Conservation (phyloP, 2,797 vertebrate species). For the Notolabrus celidotus region DNA sequence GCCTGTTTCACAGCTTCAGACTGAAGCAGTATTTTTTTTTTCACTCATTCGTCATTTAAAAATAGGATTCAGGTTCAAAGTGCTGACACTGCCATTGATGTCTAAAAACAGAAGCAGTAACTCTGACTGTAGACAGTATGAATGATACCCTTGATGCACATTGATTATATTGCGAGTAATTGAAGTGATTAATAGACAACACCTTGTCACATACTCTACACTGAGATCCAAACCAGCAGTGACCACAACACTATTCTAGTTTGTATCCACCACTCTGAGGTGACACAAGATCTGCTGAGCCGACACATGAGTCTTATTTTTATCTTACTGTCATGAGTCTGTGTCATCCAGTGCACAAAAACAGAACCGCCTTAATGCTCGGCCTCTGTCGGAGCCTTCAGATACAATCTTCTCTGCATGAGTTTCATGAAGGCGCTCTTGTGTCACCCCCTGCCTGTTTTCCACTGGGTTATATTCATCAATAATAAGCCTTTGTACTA, state of each 20-base stretch:
- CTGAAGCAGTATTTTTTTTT: too few relatives aligned
- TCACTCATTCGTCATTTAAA: not conserved
- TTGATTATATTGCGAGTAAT: not conserved
- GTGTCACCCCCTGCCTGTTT: slow-evolving; percentile 27
- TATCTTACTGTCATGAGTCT: slow-evolving; percentile 67
- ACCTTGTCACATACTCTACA: not conserved
- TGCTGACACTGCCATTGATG: not conserved
- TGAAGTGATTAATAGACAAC: slow-evolving; percentile 5
- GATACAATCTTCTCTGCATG: slow-evolving; percentile 60
- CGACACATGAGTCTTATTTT: slow-evolving; percentile 65
- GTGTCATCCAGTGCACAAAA: slow-evolving; percentile 58
- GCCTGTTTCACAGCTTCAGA: too few relatives aligned
- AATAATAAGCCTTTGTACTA: slow-evolving; percentile 55
- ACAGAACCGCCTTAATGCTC: slow-evolving; percentile 47
- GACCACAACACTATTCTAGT: slow-evolving; percentile 33
- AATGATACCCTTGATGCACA: not conserved
- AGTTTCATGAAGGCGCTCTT: slow-evolving; percentile 52
- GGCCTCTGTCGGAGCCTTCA: slow-evolving; percentile 47
- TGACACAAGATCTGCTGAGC: slow-evolving; percentile 66
- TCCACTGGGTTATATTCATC: slow-evolving; percentile 41
- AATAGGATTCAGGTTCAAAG: not conserved
- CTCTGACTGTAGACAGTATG: not conserved
- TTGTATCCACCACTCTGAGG: slow-evolving; percentile 23
- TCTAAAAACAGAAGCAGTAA: not conserved
- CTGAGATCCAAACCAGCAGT: slow-evolving; percentile 9